Evolutionary conservation across 2,888 invertebrate species (phyloP), one percentile per base, ranked within the genome.

Genomic region (Agrotis exclamationis): DNA sequence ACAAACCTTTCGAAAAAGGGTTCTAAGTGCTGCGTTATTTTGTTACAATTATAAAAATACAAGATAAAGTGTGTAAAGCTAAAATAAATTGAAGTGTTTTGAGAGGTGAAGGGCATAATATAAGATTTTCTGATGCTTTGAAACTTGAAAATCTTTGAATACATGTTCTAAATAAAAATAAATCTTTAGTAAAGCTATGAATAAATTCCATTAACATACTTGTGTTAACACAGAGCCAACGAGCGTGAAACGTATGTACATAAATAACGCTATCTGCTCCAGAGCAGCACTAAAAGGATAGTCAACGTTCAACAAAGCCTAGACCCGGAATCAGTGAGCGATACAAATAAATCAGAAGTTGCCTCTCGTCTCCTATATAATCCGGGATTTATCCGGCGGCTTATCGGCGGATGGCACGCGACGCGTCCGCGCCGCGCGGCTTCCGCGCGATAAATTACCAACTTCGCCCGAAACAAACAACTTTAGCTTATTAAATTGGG

Each of bases 371-470:
- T 69, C 60, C 76, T 63, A 58, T 75, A 74, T 83, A 82, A 82
- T 71, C 82, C 84, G 39, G 68, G 64, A 70, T 68, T 77, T 80
- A 82, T 83, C 81, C 72, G 44, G 24, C 18, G 68, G 80, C 77
- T 83, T 83, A 80, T 83, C 80, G 58, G 74, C 84, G 69, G 54
- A 60, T 59, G 50, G 78, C 80, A 77, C 56, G 76, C 83, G 79
- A 74, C 70, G 67, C 80, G 83, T 70, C 79, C 79, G 70, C 79
- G 39, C 59, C 59, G 57, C 24, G 11, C 80, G 64, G 60, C 76
- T 83, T 73, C 70, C 67, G 71, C 66, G 62, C 84, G 77, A 82
- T 80, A 77, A 83, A 80, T 80, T 80, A 76, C 75, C 22, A 80
- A 82, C 75, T 82, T 74, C 67, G 59, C 14, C 57, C 62, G 70